These are phyloP conservation scores for Meiosimyza decipiens DNA, from an alignment of 2,888 invertebrate genomes.

Conservation along the genomic window DNA sequence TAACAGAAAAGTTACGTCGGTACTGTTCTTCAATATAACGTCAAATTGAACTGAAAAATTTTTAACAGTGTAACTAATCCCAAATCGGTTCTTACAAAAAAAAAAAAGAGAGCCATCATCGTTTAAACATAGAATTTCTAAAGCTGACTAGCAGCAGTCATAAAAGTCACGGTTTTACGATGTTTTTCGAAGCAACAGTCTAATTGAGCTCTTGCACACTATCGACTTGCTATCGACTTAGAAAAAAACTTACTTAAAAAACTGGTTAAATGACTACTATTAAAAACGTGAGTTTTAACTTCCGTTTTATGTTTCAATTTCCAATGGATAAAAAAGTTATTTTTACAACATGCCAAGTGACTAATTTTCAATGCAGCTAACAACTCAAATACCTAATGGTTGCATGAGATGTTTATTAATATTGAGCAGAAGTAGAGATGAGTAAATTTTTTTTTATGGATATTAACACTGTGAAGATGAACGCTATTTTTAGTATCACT, in stretches of 20 bases:
- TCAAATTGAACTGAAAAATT: too few relatives aligned
- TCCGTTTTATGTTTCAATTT: conserved; percentile 48
- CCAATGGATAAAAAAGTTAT: conserved; percentile 34
- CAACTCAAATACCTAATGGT: conserved; percentile 9
- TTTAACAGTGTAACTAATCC: too few relatives aligned
- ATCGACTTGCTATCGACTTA: not conserved
- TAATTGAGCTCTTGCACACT: conserved; percentile 17
- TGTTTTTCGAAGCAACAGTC: not conserved
- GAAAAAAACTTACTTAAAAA: conserved; percentile 22
- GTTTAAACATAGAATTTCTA: conserved; percentile 22
- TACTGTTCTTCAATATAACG: too few relatives aligned
- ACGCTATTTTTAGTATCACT: conserved; percentile 30
- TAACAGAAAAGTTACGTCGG: too few relatives aligned
- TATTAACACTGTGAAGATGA: not conserved
- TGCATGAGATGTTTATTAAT: conserved; percentile 30
- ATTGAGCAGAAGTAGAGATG: conserved; percentile 23
- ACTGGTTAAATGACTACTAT: conserved; percentile 17
- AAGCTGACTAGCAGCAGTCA: not conserved
- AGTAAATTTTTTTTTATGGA: conserved; percentile 19
- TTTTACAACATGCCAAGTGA: conserved; percentile 38
- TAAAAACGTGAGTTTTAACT: conserved; percentile 44
- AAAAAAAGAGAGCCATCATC: too few relatives aligned
- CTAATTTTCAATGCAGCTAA: conserved; percentile 35
- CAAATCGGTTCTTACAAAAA: too few relatives aligned
- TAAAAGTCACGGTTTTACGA: conserved; percentile 5